These are phyloP conservation scores for Beris morrisii DNA, from an alignment of 2,888 invertebrate genomes.

Conservation along the genomic window DNA sequence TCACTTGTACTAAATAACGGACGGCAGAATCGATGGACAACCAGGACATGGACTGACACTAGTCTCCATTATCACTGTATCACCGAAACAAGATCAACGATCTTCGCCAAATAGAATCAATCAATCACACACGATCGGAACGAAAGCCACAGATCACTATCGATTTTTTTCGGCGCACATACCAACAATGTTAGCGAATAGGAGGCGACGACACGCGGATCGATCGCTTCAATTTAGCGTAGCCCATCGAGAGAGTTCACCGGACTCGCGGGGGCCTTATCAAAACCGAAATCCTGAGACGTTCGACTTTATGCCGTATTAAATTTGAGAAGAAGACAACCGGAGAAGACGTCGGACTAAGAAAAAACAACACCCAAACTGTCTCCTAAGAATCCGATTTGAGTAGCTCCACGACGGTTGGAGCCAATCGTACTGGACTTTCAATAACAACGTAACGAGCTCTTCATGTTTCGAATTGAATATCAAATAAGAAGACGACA, in stretches of 20 bases:
- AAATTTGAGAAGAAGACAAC: too few relatives aligned
- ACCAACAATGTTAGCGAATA: too few relatives aligned
- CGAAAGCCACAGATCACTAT: too few relatives aligned
- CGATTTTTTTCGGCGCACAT: too few relatives aligned
- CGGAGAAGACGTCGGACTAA: too few relatives aligned
- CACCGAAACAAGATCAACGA: constrained; percentile 10
- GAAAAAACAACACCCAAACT: constrained; percentile 16
- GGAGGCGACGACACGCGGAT: too few relatives aligned
- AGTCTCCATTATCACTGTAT: constrained; percentile 29
- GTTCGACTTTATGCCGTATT: too few relatives aligned
- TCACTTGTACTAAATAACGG: constrained; percentile 16
- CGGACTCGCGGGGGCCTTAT: too few relatives aligned
- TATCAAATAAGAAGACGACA: constrained; percentile 35
- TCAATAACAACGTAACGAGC: constrained; percentile 28
- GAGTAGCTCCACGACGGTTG: constrained; percentile 15
- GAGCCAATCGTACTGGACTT: constrained; percentile 30
- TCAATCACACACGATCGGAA: background rate
- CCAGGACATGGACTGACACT: background rate
- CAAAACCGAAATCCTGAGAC: too few relatives aligned
- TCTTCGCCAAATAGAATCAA: background rate
- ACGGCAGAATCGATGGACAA: constrained; percentile 5
- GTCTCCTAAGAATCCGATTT: constrained; percentile 24
- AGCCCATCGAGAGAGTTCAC: too few relatives aligned
- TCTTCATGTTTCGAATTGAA: constrained; percentile 30
- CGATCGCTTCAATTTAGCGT: too few relatives aligned